Conservation (phyloP, 1,140 invertebrate genomes). For the Orchesella cincta region DNA sequence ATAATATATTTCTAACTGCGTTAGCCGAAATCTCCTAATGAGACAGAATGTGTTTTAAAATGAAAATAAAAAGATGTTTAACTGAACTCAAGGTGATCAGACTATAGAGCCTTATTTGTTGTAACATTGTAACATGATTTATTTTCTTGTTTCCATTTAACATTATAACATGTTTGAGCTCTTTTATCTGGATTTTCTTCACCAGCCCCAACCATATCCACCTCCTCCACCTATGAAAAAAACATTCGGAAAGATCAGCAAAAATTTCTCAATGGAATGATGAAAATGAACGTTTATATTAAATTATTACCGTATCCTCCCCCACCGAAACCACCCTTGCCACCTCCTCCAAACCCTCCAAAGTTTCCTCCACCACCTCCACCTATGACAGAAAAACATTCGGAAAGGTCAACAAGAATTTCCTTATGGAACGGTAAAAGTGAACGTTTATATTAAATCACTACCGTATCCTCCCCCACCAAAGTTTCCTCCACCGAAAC, state of each 20-base stretch:
- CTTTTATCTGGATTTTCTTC: not conserved
- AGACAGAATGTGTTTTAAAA: not conserved
- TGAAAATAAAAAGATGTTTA: not conserved
- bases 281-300: no score
- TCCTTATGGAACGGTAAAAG: no score
- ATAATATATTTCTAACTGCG: not conserved
- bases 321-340: not conserved
- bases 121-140: not conserved
- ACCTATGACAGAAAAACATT: no score
- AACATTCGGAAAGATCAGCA: no score
- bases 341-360: not conserved
- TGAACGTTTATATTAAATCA: no score
- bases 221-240: slow-evolving; percentile 19
- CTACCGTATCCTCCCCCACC: no score
- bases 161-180: not conserved
- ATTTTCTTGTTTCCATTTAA: not conserved
- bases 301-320: no score
- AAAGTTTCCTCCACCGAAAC: not conserved
- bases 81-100: not conserved
- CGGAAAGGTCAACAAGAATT: no score
- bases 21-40: not conserved
- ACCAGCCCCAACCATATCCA: not conserved
- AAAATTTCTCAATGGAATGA: no score
- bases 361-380: slow-evolving; percentile 24
- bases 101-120: not conserved